Evolutionary conservation across 2,888 invertebrate genomes (phyloP).

Genomic region (Brenthis hecate): DNA sequence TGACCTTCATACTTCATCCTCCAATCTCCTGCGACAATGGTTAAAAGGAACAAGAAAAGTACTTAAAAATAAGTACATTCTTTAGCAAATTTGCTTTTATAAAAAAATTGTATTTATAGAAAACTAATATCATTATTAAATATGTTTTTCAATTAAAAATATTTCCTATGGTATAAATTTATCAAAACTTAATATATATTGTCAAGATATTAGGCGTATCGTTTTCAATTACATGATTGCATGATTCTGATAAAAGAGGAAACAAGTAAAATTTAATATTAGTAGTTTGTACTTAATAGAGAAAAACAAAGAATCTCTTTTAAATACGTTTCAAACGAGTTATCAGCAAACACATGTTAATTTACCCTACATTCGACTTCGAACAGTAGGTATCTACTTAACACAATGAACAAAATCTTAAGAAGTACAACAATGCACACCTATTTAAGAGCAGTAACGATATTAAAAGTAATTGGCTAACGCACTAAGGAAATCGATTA

Average conservation of each 20-base stretch:
- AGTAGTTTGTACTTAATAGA: conserved; percentile 41
- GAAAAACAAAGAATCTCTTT: conserved; percentile 35
- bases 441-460: background rate
- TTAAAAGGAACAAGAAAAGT: conserved; percentile 54
- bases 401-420: background rate
- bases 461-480: conserved; percentile 23
- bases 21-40: conserved; percentile 46
- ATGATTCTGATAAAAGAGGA: background rate
- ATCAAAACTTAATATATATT: too few relatives aligned
- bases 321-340: conserved; percentile 34
- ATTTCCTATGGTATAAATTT: too few relatives aligned
- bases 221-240: background rate
- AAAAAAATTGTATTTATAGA: background rate
- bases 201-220: too few relatives aligned
- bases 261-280: conserved; percentile 27
- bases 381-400: background rate
- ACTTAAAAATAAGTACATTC: conserved; percentile 34
- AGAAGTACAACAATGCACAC: background rate
- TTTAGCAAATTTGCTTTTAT: background rate
- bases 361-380: conserved; percentile 34
- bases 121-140: too few relatives aligned
- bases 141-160: too few relatives aligned
- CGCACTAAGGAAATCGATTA: conserved; percentile 23
- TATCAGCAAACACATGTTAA: conserved; percentile 43
- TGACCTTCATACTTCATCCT: conserved; percentile 63